Evolutionary conservation across 2,797 vertebrate genomes (phyloP), one percentile per base, ranked within the genome.

Genomic region (Hyperoplus lanceolatus): DNA sequence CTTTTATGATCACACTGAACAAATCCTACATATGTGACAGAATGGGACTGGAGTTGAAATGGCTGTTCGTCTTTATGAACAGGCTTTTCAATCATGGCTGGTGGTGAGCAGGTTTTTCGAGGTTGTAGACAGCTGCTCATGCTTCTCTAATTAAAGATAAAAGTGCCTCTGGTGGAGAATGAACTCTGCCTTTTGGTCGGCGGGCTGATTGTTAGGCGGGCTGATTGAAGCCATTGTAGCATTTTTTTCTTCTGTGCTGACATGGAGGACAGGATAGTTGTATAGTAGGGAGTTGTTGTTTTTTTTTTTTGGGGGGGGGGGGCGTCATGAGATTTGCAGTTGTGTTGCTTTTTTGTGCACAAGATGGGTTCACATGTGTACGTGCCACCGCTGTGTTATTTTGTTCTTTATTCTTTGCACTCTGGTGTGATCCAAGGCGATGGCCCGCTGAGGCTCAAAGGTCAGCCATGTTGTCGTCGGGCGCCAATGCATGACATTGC

Each of bases 71-170:
- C 29, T 29, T 29, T 29, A 29, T 69, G 72, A 72, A 83, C 54
- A 21, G 66, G 73, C 51, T 75, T 54, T 3, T 56, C 67, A 73
- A 59, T 81, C 55, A 64, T 82, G 70, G 72, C 61, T 82, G 70
- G 72, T 59, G 38, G 61, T 67, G 85, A 77, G 83, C 80, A 67
- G 86, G 84, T 89, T 73, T 83, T 85, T 59, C 29, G 29, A 68
- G 79, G 58, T 80, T 84, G 68, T 74, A 92, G 91, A 94, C 93
- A 94, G 92, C 91, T 94, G 93, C 91, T 92, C 83, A 29, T 29
- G 66, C 85, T 84, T 78, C 82, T 90, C 93, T 93, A 93, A 94
- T 95, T 95, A 95, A 93, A 90, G 87, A 90, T 75, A 90, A 86
- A 89, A 93, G 85, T 7, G 93, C 94, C 89, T 85, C 86, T 87